Base-by-base conservation (phyloP, 2,888 invertebrate genomes). In the Napeogenes sylphis region DNA sequence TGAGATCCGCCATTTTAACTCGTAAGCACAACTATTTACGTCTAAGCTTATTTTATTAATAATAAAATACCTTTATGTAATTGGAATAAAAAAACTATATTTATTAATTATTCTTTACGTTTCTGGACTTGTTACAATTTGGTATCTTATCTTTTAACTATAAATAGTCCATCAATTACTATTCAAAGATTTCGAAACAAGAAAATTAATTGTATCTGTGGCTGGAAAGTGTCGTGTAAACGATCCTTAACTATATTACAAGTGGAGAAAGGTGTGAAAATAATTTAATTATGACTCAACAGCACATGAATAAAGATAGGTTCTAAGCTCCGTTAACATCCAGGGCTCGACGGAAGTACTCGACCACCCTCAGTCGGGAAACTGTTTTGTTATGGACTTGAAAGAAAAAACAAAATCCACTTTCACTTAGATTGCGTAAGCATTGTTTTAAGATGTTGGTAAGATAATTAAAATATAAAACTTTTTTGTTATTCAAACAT, bases 1-100 rank as follows among this genome's bases (percentile, higher is more conserved):
- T 85, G 82, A 87, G 85, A 82, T 82, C 80, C 83, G 83, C 83
- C 82, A 79, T 85, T 83, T 87, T 81, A 80, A 77, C 80, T 74
- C 73, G 71, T 68, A 76, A 84, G 84, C 71, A 68, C 81, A 79
- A 81, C 81, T 84, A 79, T 79, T 83, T 81, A 76, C 77, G 73
- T 80, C 78, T 74, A 68, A 74, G 77, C 79, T 81, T 81, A 77
- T 81, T 83, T 81, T 80, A 21, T 84, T 51, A 4, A 30, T 30
- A 12, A 30, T 30, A 10, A 51, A 12, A 51, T 30, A 51, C 21
- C n/a, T 47, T 2, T 47, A 6, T 14, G 13, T 14, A 3, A 4
- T 30, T 51, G 5, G 30, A 51, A 30, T 30, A 4, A 30, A 10
- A 30, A 30, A 51, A 4, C 8, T 51, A 51, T 51, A 51, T 21